Evolutionary conservation across 2,888 invertebrate genomes (phyloP).

Genomic region (Tribolium freemani): DNA sequence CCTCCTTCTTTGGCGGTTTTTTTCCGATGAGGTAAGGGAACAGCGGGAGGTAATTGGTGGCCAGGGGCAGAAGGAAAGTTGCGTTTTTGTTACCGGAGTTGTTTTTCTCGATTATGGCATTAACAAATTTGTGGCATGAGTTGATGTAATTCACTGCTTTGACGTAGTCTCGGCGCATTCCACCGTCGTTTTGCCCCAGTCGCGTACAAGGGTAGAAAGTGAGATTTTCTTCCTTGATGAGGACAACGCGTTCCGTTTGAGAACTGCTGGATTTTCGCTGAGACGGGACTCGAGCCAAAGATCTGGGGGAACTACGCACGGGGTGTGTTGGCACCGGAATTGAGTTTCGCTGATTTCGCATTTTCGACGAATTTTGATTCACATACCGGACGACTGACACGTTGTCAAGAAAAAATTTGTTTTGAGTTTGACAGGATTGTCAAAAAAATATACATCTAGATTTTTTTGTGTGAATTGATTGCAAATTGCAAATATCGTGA

Average conservation of each 20-base stretch:
- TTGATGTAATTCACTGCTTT: slow-evolving; percentile 39
- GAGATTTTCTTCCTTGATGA: slow-evolving; percentile 38
- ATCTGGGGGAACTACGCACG: background rate
- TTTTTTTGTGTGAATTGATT: no score
- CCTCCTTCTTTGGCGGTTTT: background rate
- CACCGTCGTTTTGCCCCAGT: slow-evolving; percentile 19
- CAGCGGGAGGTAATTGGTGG: slow-evolving; percentile 28
- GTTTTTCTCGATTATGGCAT: slow-evolving; percentile 28
- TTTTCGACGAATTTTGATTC: slow-evolving; percentile 17
- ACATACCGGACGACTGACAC: slow-evolving; percentile 1
- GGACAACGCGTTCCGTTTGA: slow-evolving; percentile 30
- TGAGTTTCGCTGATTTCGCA: slow-evolving; percentile 13
- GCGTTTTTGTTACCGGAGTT: slow-evolving; percentile 1
- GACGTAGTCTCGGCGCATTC: slow-evolving; percentile 31
- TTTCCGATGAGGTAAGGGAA: slow-evolving; percentile 15
- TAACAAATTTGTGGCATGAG: slow-evolving; percentile 35
- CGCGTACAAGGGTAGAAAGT: background rate
- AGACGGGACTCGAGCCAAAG: background rate
- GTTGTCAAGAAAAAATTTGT: background rate
- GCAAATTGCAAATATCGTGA: no score
- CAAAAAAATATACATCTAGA: background rate
- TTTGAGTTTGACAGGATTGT: background rate
- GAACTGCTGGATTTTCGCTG: slow-evolving; percentile 13
- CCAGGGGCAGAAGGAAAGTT: slow-evolving; percentile 14
- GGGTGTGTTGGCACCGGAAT: slow-evolving; percentile 8